Conservation (phyloP, 2,888 invertebrate genomes). For the Tipula lateralis region DNA sequence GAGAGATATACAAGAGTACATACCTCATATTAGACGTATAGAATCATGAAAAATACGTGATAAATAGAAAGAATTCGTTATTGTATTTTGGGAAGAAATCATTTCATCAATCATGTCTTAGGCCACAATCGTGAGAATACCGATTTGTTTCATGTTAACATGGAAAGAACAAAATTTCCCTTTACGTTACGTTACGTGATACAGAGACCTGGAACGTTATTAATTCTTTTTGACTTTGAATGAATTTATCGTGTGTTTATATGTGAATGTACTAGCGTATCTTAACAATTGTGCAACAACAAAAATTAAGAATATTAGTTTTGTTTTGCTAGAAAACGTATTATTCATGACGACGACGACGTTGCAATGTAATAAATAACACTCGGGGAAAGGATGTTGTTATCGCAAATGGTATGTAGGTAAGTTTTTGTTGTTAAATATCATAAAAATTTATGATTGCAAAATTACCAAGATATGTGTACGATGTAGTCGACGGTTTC, state of each 20-base stretch:
- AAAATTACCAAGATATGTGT: too few species aligned
- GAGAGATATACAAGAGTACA: neutral
- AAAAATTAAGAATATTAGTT: neutral
- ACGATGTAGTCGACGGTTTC: neutral
- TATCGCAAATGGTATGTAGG: neutral
- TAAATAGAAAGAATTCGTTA: conserved; percentile 2
- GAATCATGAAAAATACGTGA: neutral
- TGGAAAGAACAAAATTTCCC: neutral
- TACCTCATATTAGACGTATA: neutral
- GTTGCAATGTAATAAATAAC: neutral
- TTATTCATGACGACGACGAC: neutral
- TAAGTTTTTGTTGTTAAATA: neutral
- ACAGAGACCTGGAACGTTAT: neutral
- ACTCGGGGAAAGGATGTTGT: neutral
- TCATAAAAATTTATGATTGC: neutral
- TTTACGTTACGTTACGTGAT: neutral
- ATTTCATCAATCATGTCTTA: conserved; percentile 9
- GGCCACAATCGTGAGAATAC: conserved; percentile 6
- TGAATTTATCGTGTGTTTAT: neutral
- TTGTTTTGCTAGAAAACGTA: neutral
- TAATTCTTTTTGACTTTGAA: neutral
- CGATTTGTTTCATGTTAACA: neutral
- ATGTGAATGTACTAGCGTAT: neutral
- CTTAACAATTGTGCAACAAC: neutral
- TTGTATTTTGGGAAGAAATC: neutral